These are phyloP conservation scores for Xylocopa sonorina DNA, from an alignment of 1,140 invertebrate genomes.

Conservation along the genomic window DNA sequence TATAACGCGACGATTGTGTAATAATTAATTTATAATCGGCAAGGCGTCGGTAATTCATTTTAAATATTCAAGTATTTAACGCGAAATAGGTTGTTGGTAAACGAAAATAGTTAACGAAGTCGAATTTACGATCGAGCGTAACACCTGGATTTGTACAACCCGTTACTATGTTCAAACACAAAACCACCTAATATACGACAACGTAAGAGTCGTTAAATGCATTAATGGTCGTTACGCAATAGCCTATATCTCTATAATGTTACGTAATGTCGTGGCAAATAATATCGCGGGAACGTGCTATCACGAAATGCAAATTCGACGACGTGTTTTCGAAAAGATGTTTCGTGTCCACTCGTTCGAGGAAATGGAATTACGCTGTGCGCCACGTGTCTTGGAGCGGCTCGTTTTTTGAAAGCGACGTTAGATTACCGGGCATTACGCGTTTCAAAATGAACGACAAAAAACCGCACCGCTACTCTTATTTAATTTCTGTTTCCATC, in stretches of 20 bases:
- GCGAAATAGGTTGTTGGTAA: too few species aligned
- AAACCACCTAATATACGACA: conserved; percentile 57
- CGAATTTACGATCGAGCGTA: conserved; percentile 15
- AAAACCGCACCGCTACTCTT: background rate
- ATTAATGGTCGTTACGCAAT: conserved; percentile 62
- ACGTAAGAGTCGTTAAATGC: conserved; percentile 60
- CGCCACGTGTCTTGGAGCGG: background rate
- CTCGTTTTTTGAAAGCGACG: background rate
- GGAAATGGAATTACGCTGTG: background rate
- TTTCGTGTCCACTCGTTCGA: background rate
- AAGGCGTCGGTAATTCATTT: too few species aligned
- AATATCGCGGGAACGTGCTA: conserved; percentile 31
- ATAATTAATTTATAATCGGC: too few species aligned
- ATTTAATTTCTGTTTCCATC: background rate
- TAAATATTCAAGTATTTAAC: background rate
- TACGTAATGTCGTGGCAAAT: conserved; percentile 45
- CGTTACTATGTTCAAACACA: conserved; percentile 43
- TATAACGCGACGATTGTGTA: too few species aligned
- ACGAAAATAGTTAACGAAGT: conserved; percentile 6
- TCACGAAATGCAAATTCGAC: conserved; percentile 37
- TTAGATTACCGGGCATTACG: background rate
- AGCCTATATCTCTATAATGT: conserved; percentile 54
- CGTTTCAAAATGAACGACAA: background rate
- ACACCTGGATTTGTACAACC: conserved; percentile 1
- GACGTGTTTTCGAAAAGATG: conserved; percentile 2